A percentile compares a stretch with the other conserved stretches of the same genome.
Conservation (phyloP, 1,140 invertebrate genomes). For the Chlorops oryzae region DNA sequence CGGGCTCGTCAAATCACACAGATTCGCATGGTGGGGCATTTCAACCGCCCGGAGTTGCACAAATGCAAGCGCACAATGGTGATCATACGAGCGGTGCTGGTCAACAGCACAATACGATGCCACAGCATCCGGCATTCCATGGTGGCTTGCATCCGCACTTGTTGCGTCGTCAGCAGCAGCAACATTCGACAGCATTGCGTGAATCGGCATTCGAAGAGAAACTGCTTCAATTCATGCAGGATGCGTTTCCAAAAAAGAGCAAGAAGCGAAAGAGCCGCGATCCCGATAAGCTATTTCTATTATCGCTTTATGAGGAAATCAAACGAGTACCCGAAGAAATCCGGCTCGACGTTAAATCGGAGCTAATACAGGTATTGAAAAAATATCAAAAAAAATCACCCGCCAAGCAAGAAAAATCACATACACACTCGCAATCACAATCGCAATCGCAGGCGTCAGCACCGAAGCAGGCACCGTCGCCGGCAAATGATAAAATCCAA, state of each 20-base stretch:
- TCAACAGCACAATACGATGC: slow-evolving; percentile 33
- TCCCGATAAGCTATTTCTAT: slow-evolving; percentile 38
- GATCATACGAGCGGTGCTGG: slow-evolving; percentile 25
- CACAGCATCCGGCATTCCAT: slow-evolving; percentile 38
- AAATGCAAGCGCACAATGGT: slow-evolving; percentile 32
- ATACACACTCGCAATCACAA: slow-evolving; percentile 13
- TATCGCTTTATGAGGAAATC: slow-evolving; percentile 42
- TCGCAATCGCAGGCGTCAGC: slow-evolving; percentile 20
- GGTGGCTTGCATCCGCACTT: slow-evolving; percentile 39
- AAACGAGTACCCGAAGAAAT: slow-evolving; percentile 43
- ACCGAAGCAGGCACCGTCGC: slow-evolving; percentile 18
- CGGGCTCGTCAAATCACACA: slow-evolving; percentile 34
- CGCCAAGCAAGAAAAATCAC: slow-evolving; percentile 37
- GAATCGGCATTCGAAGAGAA: slow-evolving; percentile 42
- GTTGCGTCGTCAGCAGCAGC: slow-evolving; percentile 30
- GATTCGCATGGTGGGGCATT: slow-evolving; percentile 31
- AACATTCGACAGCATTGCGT: slow-evolving; percentile 17
- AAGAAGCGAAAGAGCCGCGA: slow-evolving; percentile 43
- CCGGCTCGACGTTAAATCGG: slow-evolving; percentile 39
- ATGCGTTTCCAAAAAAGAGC: slow-evolving; percentile 44
- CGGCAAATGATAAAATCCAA: slow-evolving; percentile 20
- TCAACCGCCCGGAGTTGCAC: slow-evolving; percentile 30
- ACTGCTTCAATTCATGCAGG: slow-evolving; percentile 43
- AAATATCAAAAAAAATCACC: slow-evolving; percentile 42
- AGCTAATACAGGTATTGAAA: slow-evolving; percentile 43